Evolutionary conservation across 2,797 vertebrate genomes (phyloP).

Genomic region (Tadarida brasiliensis): DNA sequence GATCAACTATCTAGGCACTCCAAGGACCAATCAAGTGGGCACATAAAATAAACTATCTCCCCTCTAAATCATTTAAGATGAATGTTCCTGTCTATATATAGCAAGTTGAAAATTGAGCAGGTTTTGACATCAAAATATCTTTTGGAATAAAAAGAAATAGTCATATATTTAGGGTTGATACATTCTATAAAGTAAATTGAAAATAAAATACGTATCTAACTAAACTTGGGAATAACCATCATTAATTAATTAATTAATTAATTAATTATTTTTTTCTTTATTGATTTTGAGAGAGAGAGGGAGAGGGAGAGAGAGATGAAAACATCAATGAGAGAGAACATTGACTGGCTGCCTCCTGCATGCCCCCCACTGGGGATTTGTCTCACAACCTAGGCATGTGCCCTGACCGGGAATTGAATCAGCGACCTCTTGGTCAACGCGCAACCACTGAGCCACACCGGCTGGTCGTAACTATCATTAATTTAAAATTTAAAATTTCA

Average conservation of each 20-base stretch:
- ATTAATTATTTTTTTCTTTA: too few species aligned
- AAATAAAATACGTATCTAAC: background rate
- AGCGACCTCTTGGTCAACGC: too few species aligned
- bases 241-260: too few species aligned
- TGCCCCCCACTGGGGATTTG: too few species aligned
- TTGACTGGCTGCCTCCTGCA: too few species aligned
- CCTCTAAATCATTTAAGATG: background rate
- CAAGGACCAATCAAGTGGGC: background rate
- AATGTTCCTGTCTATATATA: background rate
- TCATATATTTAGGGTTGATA: background rate
- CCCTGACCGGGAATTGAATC: too few species aligned
- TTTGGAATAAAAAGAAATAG: conserved; percentile 11
- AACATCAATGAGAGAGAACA: too few species aligned
- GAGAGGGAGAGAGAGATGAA: too few species aligned
- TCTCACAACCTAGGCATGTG: too few species aligned
- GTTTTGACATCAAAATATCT: conserved; percentile 28
- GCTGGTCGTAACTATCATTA: background rate
- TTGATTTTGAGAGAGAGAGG: too few species aligned
- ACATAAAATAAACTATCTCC: background rate
- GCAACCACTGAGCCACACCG: too few species aligned
- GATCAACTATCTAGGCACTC: background rate
- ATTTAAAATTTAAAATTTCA: background rate
- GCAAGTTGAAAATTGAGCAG: background rate
- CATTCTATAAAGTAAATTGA: background rate
- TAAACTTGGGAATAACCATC: background rate